Percentiles rank a stretch among this genome's conserved stretches.
Conservation (phyloP, 2,797 vertebrate species). For the Cottoperca gobio region DNA sequence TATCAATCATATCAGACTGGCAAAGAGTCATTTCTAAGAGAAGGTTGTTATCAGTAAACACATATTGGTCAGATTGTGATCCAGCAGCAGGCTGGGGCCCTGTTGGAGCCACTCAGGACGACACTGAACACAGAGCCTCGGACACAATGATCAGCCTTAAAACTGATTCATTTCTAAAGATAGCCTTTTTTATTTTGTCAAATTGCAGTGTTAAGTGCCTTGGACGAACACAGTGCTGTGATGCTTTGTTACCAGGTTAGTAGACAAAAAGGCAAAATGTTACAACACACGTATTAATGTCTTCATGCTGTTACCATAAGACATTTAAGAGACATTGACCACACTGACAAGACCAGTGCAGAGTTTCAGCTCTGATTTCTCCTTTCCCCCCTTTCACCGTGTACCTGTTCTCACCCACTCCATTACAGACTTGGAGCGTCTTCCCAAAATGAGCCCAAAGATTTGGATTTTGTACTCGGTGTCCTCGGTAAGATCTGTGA, state of each 20-base stretch:
- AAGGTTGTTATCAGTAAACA: conserved; percentile 17
- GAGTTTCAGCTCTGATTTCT: conserved; percentile 15
- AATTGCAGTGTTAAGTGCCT: conserved; percentile 18
- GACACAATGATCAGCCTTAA: conserved; percentile 11
- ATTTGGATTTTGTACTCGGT: conserved; percentile 92
- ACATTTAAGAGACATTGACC: conserved; percentile 37
- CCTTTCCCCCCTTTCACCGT: conserved; percentile 28
- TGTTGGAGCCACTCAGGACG: conserved; percentile 44
- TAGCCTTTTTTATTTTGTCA: conserved; percentile 5
- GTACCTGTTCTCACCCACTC: conserved; percentile 94
- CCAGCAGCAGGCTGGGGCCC: conserved; percentile 24
- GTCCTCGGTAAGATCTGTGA: conserved; percentile 90
- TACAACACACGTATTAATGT: conserved; percentile 25
- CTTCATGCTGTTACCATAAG: conserved; percentile 61
- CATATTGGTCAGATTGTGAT: background rate
- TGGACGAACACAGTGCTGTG: conserved; percentile 1
- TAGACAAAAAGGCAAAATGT: conserved; percentile 39
- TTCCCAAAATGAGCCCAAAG: conserved; percentile 90
- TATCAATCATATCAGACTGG: background rate
- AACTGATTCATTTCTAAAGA: background rate
- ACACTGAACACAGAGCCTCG: conserved; percentile 26
- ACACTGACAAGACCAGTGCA: conserved; percentile 31
- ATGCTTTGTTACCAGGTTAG: conserved; percentile 51
- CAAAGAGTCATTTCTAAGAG: conserved; percentile 1
- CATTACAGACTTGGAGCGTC: conserved; percentile 88